Evolutionary conservation across 2,888 invertebrate genomes (phyloP).

Genomic region (Sthenelais limicola): DNA sequence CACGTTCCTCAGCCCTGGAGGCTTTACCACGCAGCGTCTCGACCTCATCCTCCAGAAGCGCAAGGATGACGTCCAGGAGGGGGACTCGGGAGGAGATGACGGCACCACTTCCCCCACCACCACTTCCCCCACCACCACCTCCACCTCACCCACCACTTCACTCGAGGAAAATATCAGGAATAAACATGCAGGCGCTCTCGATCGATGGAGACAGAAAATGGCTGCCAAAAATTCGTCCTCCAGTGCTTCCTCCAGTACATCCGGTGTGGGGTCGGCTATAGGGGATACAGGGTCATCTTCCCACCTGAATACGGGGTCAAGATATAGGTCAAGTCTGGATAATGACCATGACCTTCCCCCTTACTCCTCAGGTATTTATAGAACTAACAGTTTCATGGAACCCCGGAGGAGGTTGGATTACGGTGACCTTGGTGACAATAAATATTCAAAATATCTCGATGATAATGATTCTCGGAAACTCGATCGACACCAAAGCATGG

Average conservation of each 20-base stretch:
- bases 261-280: too few species aligned
- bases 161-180: neutral
- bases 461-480: too few species aligned
- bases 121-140: neutral
- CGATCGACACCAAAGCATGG: too few species aligned
- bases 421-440: neutral
- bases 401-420: conserved; percentile 23
- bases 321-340: too few species aligned
- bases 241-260: neutral
- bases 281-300: too few species aligned
- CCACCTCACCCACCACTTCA: neutral
- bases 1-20: conserved; percentile 24
- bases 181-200: conserved; percentile 6
- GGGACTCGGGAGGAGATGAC: neutral
- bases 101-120: neutral
- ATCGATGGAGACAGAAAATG: conserved; percentile 24
- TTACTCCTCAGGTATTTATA: too few species aligned
- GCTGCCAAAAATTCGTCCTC: neutral
- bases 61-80: neutral
- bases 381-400: neutral
- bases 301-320: too few species aligned
- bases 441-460: too few species aligned
- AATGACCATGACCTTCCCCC: too few species aligned
- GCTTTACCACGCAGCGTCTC: conserved; percentile 28
- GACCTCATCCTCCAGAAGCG: conserved; percentile 33